These are phyloP conservation scores for Myrmecophaga tridactyla DNA, from an alignment of 2,113 vertebrate genomes.

Conservation along the genomic window DNA sequence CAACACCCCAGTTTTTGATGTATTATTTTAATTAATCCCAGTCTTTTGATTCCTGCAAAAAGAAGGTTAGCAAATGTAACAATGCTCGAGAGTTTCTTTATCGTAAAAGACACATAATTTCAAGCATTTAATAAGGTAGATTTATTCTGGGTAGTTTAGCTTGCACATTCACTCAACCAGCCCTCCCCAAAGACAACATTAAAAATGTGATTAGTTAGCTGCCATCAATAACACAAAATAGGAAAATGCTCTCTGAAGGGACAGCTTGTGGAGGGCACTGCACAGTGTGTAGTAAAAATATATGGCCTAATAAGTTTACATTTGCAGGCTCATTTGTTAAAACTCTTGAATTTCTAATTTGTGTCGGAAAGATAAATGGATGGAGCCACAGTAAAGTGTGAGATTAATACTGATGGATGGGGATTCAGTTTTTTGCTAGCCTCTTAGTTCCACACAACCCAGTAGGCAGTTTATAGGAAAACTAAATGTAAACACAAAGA, in stretches of 20 bases:
- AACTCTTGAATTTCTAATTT: slow-evolving; percentile 97
- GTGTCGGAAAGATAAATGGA: slow-evolving; percentile 98
- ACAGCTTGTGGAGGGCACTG: slow-evolving; percentile 90
- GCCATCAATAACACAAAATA: slow-evolving; percentile 93
- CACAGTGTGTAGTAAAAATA: slow-evolving; percentile 94
- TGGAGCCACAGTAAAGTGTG: slow-evolving; percentile 85
- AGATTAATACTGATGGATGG: slow-evolving; percentile 92
- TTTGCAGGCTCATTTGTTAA: slow-evolving; percentile 94
- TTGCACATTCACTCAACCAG: slow-evolving; percentile 90
- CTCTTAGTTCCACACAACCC: slow-evolving; percentile 86
- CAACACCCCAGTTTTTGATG: slow-evolving; percentile 86
- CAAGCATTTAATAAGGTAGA: slow-evolving; percentile 93
- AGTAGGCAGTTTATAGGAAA: slow-evolving; percentile 88
- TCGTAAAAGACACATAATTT: slow-evolving; percentile 91
- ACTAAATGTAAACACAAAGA: slow-evolving; percentile 88
- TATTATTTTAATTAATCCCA: slow-evolving; percentile 93
- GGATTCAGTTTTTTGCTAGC: slow-evolving; percentile 87
- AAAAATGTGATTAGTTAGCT: slow-evolving; percentile 95
- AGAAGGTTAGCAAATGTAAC: slow-evolving; percentile 89
- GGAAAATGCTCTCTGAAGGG: slow-evolving; percentile 92
- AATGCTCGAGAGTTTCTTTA: slow-evolving; percentile 90
- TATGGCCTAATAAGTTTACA: slow-evolving; percentile 97
- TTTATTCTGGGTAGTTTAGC: slow-evolving; percentile 92
- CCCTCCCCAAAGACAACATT: slow-evolving; percentile 93
- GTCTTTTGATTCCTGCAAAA: slow-evolving; percentile 88